phyloP scores from a whole-genome alignment of 2,888 invertebrate genomes.

The Acanthoscelides obtectus region DNA sequence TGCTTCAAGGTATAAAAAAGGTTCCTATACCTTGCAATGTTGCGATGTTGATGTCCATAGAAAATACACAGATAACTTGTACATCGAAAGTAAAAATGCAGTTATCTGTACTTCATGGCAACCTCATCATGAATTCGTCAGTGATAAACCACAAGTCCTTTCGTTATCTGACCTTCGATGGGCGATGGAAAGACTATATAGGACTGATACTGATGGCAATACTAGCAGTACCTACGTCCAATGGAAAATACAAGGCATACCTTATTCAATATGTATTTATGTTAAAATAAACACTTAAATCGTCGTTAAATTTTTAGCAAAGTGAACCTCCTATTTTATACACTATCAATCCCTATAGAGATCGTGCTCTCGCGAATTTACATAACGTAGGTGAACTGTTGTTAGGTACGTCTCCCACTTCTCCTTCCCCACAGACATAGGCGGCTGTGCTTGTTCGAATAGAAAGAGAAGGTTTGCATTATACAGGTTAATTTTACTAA shows the following conservation, averaged over 20 bases:
- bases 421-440: not conserved
- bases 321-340: not conserved
- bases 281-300: not conserved
- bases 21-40: too few relatives aligned
- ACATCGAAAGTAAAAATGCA: too few relatives aligned
- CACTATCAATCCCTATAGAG: not conserved
- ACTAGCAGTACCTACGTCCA: not conserved
- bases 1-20: too few relatives aligned
- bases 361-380: not conserved
- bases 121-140: too few relatives aligned
- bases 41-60: too few relatives aligned
- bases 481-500: too few relatives aligned
- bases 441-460: not conserved
- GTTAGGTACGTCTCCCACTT: not conserved
- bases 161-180: not conserved
- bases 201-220: not conserved
- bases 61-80: too few relatives aligned
- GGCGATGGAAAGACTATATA: too few relatives aligned
- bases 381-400: not conserved
- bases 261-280: not conserved
- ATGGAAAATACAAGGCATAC: not conserved
- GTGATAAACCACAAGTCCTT: not conserved
- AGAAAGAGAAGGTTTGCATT: too few relatives aligned
- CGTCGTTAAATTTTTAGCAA: not conserved
- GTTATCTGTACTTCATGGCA: too few relatives aligned